Conservation (phyloP, 2,888 invertebrate species). For the Spilarctia lutea region DNA sequence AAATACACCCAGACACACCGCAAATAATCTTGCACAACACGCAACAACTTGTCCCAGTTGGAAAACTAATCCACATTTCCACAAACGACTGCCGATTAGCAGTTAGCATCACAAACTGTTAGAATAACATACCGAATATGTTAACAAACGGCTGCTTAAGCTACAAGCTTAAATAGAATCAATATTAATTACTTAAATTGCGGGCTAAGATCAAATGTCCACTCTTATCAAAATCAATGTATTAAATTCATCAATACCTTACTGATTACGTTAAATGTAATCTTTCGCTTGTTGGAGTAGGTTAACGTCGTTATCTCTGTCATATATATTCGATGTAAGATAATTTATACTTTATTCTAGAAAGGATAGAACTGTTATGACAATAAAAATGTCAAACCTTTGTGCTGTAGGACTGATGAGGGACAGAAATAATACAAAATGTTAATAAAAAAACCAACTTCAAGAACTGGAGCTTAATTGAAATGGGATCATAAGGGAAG, state of each 20-base stretch:
- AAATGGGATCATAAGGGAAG: too few species aligned
- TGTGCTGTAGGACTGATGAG: not conserved
- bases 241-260: not conserved
- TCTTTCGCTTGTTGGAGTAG: constrained; percentile 1
- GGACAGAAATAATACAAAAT: not conserved
- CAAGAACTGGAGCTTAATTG: too few species aligned
- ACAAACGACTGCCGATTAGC: too few species aligned
- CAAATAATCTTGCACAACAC: too few species aligned
- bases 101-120: too few species aligned
- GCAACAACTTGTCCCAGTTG: too few species aligned
- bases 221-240: constrained; percentile 8
- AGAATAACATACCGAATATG: not conserved
- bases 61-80: too few species aligned
- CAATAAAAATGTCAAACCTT: not conserved
- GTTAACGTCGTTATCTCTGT: not conserved
- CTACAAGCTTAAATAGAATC: not conserved
- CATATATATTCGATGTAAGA: not conserved
- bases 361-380: not conserved
- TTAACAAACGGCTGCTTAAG: not conserved
- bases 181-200: not conserved
- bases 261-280: constrained; percentile 2
- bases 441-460: too few species aligned
- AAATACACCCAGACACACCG: too few species aligned
- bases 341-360: not conserved
- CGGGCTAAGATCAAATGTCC: not conserved